A percentile compares a stretch with the other conserved stretches of the same genome.
Evolutionary conservation across 1,140 invertebrate genomes (phyloP).

Genomic region (Aphis craccivora): DNA sequence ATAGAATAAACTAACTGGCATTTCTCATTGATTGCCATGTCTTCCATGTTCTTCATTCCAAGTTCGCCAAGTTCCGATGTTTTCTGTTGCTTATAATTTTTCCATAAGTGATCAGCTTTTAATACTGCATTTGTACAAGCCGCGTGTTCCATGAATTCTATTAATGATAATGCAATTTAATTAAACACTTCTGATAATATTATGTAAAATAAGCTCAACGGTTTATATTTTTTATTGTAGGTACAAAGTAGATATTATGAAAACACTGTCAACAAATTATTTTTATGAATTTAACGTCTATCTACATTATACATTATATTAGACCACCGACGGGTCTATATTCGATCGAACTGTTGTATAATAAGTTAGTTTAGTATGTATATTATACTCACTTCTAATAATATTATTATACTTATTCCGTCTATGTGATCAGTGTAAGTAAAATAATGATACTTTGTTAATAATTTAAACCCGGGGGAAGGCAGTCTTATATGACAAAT

Average conservation of each 20-base stretch:
- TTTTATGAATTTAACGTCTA: neutral
- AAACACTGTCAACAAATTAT: neutral
- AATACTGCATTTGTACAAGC: neutral
- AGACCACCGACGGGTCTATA: neutral
- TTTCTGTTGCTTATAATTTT: fast-evolving
- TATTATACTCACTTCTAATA: neutral
- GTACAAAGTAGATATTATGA: neutral
- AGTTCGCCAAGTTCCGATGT: neutral
- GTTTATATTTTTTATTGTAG: neutral
- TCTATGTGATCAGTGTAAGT: neutral
- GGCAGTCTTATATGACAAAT: too few relatives aligned
- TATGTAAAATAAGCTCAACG: neutral
- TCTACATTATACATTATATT: neutral
- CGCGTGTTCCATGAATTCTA: neutral
- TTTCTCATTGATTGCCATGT: fast-evolving
- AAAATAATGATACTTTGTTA: neutral
- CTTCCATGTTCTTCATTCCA: neutral
- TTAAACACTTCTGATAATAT: neutral
- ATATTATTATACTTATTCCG: neutral
- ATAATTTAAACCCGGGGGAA: too few relatives aligned
- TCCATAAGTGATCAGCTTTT: neutral
- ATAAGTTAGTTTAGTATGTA: neutral
- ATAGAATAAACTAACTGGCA: neutral
- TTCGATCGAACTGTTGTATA: neutral
- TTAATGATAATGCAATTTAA: neutral